Base-by-base conservation (phyloP, 2,113 vertebrate species). In the Porphyrio hochstetteri region DNA sequence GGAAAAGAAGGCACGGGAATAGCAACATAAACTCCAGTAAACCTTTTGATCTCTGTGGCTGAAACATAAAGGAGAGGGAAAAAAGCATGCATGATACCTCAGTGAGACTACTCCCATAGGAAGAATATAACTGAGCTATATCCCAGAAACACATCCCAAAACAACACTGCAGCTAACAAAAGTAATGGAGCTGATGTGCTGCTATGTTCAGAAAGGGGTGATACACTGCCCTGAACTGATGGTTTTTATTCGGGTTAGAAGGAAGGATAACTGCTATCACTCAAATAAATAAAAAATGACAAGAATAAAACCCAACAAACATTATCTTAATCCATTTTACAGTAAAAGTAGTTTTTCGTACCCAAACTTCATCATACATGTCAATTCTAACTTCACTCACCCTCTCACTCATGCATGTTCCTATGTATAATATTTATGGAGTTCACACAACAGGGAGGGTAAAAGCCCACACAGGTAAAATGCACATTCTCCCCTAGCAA, bases 361-460 rank as follows among this genome's bases (percentile, higher is more conserved):
- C 21, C 14, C 28, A 38, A 81, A 63, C 3, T 61, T 28, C 40
- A 74, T 16, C 18, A 23, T 9, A n/a, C 18, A 92, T 56, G 15
- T 77, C 55, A 83, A 82, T 52, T 42, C 10, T 46, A 63, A 15
- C 14, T 46, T 78, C 60, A 78, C 10, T 50, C 9, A 17, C 7
- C 1, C 8, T 70, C 18, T 75, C 5, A 3, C 10, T 74, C 13
- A 7, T 13, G 6, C 31, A 8, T 5, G 8, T 46, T 86, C 67
- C 52, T 70, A 7, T 23, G 4, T 16, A 53, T 25, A 63, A 20
- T 6, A 48, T 5, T 13, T 3, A 31, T 5, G 14, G 28, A 64
- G 10, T 56, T 86, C 35, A 64, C 24, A 65, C 4, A 46, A 33
- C 0, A 25, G 13, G 6, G 16, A 56, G 11, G 5, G 1, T 6